Conservation (phyloP, 2,113 vertebrate species). For the Astur gentilis region DNA sequence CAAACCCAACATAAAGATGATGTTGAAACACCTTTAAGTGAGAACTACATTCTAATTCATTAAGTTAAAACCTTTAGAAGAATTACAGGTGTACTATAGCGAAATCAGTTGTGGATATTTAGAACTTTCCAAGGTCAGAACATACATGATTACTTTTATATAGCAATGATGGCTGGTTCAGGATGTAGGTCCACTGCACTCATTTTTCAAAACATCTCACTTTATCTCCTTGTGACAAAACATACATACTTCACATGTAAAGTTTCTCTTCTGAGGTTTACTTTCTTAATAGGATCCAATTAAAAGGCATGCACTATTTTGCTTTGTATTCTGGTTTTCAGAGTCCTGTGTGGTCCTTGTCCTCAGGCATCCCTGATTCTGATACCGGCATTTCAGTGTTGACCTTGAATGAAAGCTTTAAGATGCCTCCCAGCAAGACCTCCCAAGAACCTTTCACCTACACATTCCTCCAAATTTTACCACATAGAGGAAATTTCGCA, state of each 20-base stretch:
- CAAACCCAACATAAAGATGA: background rate
- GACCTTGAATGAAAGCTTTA: background rate
- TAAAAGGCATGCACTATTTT: background rate
- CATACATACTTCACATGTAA: background rate
- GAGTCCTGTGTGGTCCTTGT: background rate
- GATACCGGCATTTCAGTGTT: background rate
- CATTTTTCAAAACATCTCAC: background rate
- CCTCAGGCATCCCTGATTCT: background rate
- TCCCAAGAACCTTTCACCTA: background rate
- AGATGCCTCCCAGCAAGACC: background rate
- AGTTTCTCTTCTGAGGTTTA: background rate
- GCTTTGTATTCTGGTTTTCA: background rate
- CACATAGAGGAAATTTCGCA: background rate
- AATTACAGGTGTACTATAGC: background rate
- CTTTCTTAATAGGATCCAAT: background rate
- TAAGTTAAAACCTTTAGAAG: background rate
- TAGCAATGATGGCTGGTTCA: background rate
- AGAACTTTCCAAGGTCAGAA: background rate
- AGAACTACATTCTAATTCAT: background rate
- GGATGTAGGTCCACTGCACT: background rate
- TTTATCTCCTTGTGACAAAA: background rate
- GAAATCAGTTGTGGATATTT: background rate
- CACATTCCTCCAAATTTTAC: background rate
- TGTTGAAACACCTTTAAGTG: background rate
- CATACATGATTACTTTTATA: background rate